Percentiles rank a stretch among this genome's conserved stretches.
These are phyloP conservation scores for Mormyrops boulengeri DNA, from an alignment of 2,797 vertebrate species.

Conservation along the genomic window DNA sequence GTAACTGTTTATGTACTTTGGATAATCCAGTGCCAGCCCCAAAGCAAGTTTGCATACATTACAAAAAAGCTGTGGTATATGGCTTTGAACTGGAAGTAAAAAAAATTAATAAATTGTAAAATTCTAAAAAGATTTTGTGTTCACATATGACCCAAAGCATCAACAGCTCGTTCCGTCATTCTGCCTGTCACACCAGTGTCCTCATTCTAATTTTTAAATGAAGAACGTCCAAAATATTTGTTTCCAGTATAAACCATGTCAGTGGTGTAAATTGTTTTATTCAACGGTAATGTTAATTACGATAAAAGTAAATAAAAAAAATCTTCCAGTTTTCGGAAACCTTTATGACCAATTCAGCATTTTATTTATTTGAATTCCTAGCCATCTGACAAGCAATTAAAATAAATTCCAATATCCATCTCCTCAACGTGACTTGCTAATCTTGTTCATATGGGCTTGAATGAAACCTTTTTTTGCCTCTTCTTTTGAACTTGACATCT, in stretches of 20 bases:
- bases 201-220: background rate
- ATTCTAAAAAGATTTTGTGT: background rate
- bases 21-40: background rate
- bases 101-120: background rate
- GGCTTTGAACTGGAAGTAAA: background rate
- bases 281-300: background rate
- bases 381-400: background rate
- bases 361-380: slow-evolving; percentile 6
- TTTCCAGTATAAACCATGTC: background rate
- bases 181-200: background rate
- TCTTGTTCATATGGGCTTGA: background rate
- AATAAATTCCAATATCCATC: background rate
- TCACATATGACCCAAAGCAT: background rate
- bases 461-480: background rate
- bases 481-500: background rate
- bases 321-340: background rate
- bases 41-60: background rate
- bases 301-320: background rate
- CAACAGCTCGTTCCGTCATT: background rate
- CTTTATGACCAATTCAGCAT: background rate
- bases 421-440: background rate
- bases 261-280: background rate
- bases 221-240: background rate
- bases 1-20: background rate
- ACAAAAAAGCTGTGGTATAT: background rate